Percentiles rank a stretch among this genome's conserved stretches.
These are phyloP conservation scores for Plotosus lineatus DNA, from an alignment of 2,113 vertebrate species.

Conservation along the genomic window DNA sequence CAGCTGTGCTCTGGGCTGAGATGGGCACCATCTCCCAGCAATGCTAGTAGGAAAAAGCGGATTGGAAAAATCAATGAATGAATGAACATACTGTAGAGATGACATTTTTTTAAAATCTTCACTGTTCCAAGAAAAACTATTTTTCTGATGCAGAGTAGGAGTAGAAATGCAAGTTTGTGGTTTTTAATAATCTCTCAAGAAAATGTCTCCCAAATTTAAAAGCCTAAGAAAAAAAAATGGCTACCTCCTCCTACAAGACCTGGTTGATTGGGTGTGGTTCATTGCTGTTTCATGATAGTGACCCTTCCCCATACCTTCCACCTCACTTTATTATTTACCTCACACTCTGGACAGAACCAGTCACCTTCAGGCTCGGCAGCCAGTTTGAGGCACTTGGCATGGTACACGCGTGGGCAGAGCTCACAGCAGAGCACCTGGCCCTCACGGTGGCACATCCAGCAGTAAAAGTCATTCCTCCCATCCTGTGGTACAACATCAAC, in stretches of 20 bases:
- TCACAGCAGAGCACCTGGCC: slow-evolving; percentile 99
- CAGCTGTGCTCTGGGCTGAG: too few species aligned
- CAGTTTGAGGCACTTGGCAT: slow-evolving; percentile 99
- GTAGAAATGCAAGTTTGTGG: neutral
- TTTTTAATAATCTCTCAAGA: neutral
- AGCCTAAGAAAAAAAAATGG: neutral
- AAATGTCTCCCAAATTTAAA: neutral
- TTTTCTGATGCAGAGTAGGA: neutral
- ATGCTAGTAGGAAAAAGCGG: too few species aligned
- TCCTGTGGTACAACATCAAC: slow-evolving; percentile 98
- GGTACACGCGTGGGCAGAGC: slow-evolving; percentile 99
- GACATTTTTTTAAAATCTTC: neutral
- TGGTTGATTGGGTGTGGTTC: neutral
- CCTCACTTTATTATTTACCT: slow-evolving; percentile 75
- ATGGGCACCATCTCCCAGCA: too few species aligned
- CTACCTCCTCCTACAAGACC: neutral
- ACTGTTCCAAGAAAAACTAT: neutral
- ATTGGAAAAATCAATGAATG: too few species aligned
- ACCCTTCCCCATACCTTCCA: neutral
- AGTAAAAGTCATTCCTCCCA: slow-evolving; percentile 99
- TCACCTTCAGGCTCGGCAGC: slow-evolving; percentile 99
- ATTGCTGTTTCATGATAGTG: neutral
- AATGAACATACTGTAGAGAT: too few species aligned
- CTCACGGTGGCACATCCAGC: slow-evolving; percentile 99
- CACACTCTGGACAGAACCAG: slow-evolving; percentile 99